Base-by-base conservation (phyloP, 2,888 invertebrate species). In the Pseudanteris insignis region DNA sequence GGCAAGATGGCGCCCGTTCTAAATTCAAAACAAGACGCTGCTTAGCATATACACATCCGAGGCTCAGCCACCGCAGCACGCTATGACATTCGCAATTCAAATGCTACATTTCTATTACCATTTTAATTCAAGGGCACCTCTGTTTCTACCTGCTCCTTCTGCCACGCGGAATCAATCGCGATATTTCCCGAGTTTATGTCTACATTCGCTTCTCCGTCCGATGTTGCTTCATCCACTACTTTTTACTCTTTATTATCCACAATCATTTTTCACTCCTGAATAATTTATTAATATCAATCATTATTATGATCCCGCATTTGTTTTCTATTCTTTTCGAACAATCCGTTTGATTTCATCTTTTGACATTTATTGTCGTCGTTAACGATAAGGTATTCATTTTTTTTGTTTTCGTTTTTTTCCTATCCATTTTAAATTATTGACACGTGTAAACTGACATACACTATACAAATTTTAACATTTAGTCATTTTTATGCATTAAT, bases 1-100 rank as follows among this genome's bases (percentile, higher is more conserved):
- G 75, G 75, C 74, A 76, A 78, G 70, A 78, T 78, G 79, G 79
- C 76, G 77, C 75, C 78, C 77, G 78, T 79, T 79, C 78, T 79
- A 78, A 78, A 79, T 79, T 79, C 78, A 79, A 77, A 78, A 79
- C 79, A 79, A 78, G 78, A 55, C 70, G 73, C 78, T 79, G 72
- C 73, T 79, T 79, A 78, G 78, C 79, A 79, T 79, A 77, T 77
- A 79, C 78, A 79, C 73, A 77, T 73, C 72, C 72, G 67, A 53
- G 67, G 48, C 67, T 65, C 63, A 66, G 69, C 54, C 66, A 66
- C 64, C 54, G 65, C 66, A 63, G 71, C 76, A 76, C 72, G 77
- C 77, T 78, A 78, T 79, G 78, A 79, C 77, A 79, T 79, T 79
- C 77, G 78, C 78, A 77, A 79, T 78, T 79, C 76, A 78, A 79